These are phyloP conservation scores for Troilus luridus DNA, from an alignment of 2,888 invertebrate genomes.

Conservation along the genomic window DNA sequence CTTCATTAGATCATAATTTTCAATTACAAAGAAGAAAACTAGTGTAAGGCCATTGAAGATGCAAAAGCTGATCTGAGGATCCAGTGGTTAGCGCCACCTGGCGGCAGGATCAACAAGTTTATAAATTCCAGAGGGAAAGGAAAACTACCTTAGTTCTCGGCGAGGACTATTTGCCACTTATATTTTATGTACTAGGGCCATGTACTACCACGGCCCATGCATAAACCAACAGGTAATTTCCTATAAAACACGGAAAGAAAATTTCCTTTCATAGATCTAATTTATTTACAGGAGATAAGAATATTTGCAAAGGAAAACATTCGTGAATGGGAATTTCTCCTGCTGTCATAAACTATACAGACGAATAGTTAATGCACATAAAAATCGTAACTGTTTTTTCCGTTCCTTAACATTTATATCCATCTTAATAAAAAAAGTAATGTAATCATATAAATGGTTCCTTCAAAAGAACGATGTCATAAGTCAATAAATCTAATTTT, in stretches of 20 bases:
- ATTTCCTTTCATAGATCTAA: not conserved
- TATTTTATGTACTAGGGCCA: not conserved
- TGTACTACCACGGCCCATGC: not conserved
- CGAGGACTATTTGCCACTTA: not conserved
- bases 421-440: too few relatives aligned
- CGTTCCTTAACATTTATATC: too few relatives aligned
- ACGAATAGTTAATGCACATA: too few relatives aligned
- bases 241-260: not conserved
- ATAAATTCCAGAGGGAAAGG: not conserved
- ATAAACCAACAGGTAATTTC: not conserved
- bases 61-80: not conserved
- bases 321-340: not conserved
- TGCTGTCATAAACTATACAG: not conserved
- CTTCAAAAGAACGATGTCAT: too few relatives aligned
- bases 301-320: not conserved
- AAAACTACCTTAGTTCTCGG: not conserved
- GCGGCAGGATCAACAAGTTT: slow-evolving; percentile 14
- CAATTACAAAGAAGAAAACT: too few relatives aligned
- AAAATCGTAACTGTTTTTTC: too few relatives aligned
- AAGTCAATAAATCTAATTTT: too few relatives aligned
- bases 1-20: too few relatives aligned
- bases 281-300: not conserved
- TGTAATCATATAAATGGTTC: too few relatives aligned
- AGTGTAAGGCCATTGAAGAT: not conserved
- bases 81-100: slow-evolving; percentile 2